Evolutionary conservation across 2,888 invertebrate species (phyloP).

Genomic region (Callimorpha dominula): DNA sequence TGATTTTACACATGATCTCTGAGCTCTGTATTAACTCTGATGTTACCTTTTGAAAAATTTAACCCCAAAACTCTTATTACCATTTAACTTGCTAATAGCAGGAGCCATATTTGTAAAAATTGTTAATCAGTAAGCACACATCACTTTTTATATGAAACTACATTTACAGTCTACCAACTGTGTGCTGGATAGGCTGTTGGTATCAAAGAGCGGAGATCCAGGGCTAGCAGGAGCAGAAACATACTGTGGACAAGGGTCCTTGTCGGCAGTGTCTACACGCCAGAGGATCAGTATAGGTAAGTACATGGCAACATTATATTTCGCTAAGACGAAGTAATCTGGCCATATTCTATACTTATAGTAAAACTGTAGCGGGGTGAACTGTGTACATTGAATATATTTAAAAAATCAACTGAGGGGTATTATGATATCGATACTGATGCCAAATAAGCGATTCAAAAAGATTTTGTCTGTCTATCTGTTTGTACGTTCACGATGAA

Average conservation of each 20-base stretch:
- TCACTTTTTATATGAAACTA: background rate
- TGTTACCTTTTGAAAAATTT: too few relatives aligned
- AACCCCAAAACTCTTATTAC: background rate
- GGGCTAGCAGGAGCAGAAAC: slow-evolving; percentile 73
- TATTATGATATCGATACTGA: too few relatives aligned
- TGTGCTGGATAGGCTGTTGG: slow-evolving; percentile 74
- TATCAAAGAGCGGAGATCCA: slow-evolving; percentile 83
- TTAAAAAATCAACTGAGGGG: too few relatives aligned
- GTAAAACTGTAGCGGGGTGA: too few relatives aligned
- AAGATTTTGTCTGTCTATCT: too few relatives aligned
- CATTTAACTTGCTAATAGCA: background rate
- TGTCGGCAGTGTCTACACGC: slow-evolving; percentile 54
- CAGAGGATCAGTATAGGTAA: slow-evolving; percentile 60
- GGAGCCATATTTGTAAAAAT: background rate
- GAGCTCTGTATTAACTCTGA: too few relatives aligned
- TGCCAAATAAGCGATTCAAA: too few relatives aligned
- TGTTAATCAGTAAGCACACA: background rate
- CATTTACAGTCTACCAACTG: slow-evolving; percentile 79
- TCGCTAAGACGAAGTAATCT: too few relatives aligned
- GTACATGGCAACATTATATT: slow-evolving; percentile 11
- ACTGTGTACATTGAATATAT: too few relatives aligned
- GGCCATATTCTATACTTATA: too few relatives aligned
- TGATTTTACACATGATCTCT: too few relatives aligned
- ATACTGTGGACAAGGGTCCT: slow-evolving; percentile 84
- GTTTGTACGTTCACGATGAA: too few relatives aligned